Conservation (phyloP, 2,113 vertebrate species). For the Dromiciops gliroides region DNA sequence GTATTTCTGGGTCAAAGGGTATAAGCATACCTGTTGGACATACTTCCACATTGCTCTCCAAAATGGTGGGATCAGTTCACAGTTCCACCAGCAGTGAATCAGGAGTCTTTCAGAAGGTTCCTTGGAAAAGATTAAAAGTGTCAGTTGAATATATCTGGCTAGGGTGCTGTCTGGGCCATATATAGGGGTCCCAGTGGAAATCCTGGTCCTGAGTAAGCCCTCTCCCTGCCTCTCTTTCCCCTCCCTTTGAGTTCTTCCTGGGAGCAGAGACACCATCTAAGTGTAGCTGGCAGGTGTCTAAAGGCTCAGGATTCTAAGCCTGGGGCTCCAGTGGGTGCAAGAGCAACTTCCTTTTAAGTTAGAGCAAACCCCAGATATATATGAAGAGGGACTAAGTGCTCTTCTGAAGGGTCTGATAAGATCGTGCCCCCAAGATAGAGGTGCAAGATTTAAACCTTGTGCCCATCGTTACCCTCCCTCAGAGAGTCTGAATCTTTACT, state of each 20-base stretch:
- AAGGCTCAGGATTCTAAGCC: neutral
- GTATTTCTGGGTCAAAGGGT: neutral
- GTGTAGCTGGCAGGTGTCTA: neutral
- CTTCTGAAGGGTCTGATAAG: neutral
- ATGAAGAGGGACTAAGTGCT: neutral
- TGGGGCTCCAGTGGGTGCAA: neutral
- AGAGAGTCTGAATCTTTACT: neutral
- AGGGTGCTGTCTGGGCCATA: neutral
- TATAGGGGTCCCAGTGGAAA: neutral
- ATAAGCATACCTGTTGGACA: neutral
- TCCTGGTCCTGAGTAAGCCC: neutral
- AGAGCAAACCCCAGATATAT: neutral
- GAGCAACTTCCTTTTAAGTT: neutral
- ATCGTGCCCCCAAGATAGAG: neutral
- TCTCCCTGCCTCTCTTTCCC: neutral
- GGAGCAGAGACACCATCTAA: neutral
- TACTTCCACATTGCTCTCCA: neutral
- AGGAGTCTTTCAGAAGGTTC: neutral
- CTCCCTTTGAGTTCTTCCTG: neutral
- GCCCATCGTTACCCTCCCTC: neutral
- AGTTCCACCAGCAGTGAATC: neutral
- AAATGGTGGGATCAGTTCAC: neutral
- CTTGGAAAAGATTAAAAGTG: neutral
- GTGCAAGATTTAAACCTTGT: neutral
- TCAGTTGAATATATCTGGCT: neutral